Evolutionary conservation across 1,140 invertebrate genomes (phyloP).

Genomic region (Drosophila asahinai): DNA sequence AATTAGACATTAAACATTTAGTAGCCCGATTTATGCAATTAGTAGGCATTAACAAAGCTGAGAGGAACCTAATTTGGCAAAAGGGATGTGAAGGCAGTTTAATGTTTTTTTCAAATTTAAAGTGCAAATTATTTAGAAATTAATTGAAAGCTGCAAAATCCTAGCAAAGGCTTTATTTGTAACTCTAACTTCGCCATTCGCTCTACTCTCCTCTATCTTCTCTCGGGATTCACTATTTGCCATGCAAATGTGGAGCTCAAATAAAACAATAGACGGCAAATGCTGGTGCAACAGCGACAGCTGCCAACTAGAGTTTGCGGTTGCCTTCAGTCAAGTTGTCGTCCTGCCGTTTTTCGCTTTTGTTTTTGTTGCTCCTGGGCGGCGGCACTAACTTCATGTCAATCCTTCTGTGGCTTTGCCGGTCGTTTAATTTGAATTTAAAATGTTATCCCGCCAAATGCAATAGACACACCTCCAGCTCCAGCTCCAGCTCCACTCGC

Average conservation of each 20-base stretch:
- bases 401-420: constrained; percentile 81
- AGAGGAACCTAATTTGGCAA: constrained; percentile 14
- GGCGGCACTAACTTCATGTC: constrained; percentile 78
- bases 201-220: background rate
- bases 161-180: constrained; percentile 23
- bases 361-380: constrained; percentile 37
- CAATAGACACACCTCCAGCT: constrained; percentile 45
- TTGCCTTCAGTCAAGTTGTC: constrained; percentile 61
- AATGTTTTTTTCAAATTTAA: background rate
- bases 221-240: constrained; percentile 30
- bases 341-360: constrained; percentile 30
- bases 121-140: constrained; percentile 57
- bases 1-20: background rate
- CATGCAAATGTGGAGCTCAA: constrained; percentile 75
- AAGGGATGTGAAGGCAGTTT: background rate
- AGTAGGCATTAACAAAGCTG: constrained; percentile 7
- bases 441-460: constrained; percentile 79
- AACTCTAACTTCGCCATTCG: background rate
- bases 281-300: constrained; percentile 42
- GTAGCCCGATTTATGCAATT: background rate
- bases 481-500: background rate
- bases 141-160: constrained; percentile 68
- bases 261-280: constrained; percentile 60
- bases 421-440: constrained; percentile 84
- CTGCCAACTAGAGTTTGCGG: constrained; percentile 64